phyloP scores from a whole-genome alignment of 1,140 invertebrate genomes.

The Sycophaga agraensis region DNA sequence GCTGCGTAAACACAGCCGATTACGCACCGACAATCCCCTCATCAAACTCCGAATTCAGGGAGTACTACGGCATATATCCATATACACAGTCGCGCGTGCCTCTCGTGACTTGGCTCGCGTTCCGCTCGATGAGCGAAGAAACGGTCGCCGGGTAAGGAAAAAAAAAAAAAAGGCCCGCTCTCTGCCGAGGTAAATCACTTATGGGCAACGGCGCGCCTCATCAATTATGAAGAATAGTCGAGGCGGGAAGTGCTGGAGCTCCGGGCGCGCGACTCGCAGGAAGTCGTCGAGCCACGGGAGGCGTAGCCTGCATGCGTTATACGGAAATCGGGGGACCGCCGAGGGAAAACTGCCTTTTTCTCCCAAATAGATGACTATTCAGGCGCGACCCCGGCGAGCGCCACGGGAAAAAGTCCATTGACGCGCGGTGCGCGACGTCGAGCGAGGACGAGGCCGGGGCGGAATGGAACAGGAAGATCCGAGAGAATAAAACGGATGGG shows the following conservation, averaged over 20 bases:
- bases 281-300: background rate
- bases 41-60: no score
- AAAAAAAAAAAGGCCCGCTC: background rate
- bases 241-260: conserved; percentile 27
- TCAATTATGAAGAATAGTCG: conserved; percentile 25
- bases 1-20: no score
- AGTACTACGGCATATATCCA: no score
- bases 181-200: conserved; percentile 5
- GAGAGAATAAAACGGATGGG: conserved; percentile 4
- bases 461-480: background rate
- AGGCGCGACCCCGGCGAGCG: conserved; percentile 28
- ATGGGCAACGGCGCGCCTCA: conserved; percentile 9
- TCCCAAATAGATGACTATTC: conserved; percentile 34
- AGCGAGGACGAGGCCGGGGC: background rate
- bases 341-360: conserved; percentile 5
- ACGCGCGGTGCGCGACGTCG: no score
- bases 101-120: background rate
- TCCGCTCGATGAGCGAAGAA: background rate
- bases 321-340: background rate
- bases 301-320: no score
- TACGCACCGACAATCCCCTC: no score
- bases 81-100: no score
- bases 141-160: background rate
- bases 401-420: background rate
- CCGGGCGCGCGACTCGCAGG: conserved; percentile 4